Base-by-base conservation (phyloP, 2,797 vertebrate genomes). In the Pteropus rufus region DNA sequence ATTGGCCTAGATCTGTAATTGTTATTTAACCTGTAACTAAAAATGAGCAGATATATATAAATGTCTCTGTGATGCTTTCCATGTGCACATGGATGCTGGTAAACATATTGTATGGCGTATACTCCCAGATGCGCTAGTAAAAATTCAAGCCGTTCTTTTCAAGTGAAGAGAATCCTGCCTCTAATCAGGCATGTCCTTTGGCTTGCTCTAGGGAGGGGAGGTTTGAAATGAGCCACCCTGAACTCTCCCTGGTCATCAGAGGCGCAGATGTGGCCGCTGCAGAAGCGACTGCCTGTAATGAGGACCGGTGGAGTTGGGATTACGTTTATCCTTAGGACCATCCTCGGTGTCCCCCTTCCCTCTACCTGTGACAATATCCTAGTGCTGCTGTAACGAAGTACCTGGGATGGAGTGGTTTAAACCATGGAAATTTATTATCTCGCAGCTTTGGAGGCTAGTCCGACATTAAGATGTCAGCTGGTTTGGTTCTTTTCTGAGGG, bases 11-110 rank as follows among this genome's bases (percentile, higher is more conserved):
- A 52, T 26, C 52, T 46, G 44, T 24, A 36, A 29, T 65, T 93
- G 85, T 67, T 67, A 83, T 88, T 80, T 64, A 67, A 67, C 46
- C 39, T 34, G 46, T 46, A 67, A 54, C 93, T 60, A 39, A 80
- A 81, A 93, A 64, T 67, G 18, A 93, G 49, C 73, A 21, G 10
- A 73, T 5, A 21, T 23, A 19, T 5, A 11, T 3, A 31, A 62
- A 62, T 3, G 14, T 69, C 52, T 69, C n/a, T 14, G 2, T 44
- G 70, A 60, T 23, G 14, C 52, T 73, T 88, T 79, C 70, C 26
- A 58, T 9, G 19, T 64, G 41, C 21, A 31, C 2, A 0, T 4
- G 26, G 58, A 52, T 26, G 2, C n/a, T 9, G n/a, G 52, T n/a
- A 23, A 44, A 44, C 46, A 6, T 26, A 18, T 10, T n/a, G 8